These are phyloP conservation scores for Lottia scabra DNA, from an alignment of 2,888 invertebrate species.

Conservation along the genomic window DNA sequence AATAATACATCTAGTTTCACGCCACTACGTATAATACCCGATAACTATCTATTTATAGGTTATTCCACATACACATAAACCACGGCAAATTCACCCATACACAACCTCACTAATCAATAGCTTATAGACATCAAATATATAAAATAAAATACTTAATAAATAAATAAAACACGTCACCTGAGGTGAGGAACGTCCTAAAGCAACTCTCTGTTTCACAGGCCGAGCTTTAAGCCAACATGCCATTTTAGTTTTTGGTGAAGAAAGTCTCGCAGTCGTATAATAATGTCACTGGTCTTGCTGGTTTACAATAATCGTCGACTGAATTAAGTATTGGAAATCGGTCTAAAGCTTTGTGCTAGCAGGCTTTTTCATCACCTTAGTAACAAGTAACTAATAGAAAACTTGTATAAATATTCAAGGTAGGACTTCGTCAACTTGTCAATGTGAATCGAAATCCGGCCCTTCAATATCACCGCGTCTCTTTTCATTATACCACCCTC, in stretches of 20 bases:
- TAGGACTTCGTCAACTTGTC: neutral
- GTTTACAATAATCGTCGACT: neutral
- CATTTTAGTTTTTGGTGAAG: neutral
- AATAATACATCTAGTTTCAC: no score
- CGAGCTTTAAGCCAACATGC: constrained; percentile 1
- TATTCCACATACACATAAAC: no score
- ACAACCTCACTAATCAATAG: no score
- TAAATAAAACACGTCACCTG: neutral
- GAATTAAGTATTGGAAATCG: constrained; percentile 7
- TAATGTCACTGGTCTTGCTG: no score
- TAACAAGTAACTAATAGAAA: constrained; percentile 1
- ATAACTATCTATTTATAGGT: no score
- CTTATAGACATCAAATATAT: no score
- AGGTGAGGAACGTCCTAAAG: neutral
- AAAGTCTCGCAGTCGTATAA: no score
- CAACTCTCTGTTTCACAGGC: neutral
- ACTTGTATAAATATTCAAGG: constrained; percentile 7
- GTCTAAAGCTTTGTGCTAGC: constrained; percentile 1
- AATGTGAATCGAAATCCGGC: neutral
- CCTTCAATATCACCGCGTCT: neutral
- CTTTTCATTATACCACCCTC: neutral
- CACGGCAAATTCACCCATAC: no score
- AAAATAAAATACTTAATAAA: no score
- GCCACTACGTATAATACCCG: no score
- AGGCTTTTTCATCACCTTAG: constrained; percentile 3